Evolutionary conservation across 2,797 vertebrate genomes (phyloP), one percentile per base, ranked within the genome.

Genomic region (Karalla daura): DNA sequence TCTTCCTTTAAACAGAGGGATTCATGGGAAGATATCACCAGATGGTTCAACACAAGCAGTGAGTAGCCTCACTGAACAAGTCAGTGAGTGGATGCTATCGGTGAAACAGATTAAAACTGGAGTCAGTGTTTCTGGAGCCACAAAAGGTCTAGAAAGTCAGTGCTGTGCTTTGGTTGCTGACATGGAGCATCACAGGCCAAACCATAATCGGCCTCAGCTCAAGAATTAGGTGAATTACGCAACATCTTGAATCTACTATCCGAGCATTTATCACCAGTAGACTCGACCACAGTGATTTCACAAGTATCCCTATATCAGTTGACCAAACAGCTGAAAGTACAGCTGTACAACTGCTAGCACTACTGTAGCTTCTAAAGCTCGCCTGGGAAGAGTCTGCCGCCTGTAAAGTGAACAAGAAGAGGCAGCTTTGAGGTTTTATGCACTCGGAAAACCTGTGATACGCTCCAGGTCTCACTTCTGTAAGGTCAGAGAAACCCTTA

Each of bases 1-100:
- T 74, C 23, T 56, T 51, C 25, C 14, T 84, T 25, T n/a, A n/a
- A 25, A 46, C 14, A 25, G 1, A 27, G 23, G 24, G 12, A 8
- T 44, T 44, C 15, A 44, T 44, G 18, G 5, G 14, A 23, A 10
- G 11, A 43, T 14, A 24, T 44, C 21, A 25, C 21, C 21, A 27
- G 23, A 5, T 27, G 24, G 8, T 46, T 13, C 11, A 21, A 25
- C 14, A 21, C 10, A 40, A 20, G 37, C 37, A n/a, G 0, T 7
- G n/a, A n/a, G n/a, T n/a, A n/a, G n/a, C n/a, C n/a, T n/a, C n/a
- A n/a, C n/a, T n/a, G 35, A 37, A 17, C 35, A 37, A 12, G 21
- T 18, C 17, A 10, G n/a, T 18, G 4, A 40, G 8, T 7, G 4
- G 10, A 20, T 12, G 18, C 7, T 20, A 2, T 43, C 20, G 7